Evolutionary conservation across 2,113 vertebrate species (phyloP).

Genomic region (Lampris megalopsis): DNA sequence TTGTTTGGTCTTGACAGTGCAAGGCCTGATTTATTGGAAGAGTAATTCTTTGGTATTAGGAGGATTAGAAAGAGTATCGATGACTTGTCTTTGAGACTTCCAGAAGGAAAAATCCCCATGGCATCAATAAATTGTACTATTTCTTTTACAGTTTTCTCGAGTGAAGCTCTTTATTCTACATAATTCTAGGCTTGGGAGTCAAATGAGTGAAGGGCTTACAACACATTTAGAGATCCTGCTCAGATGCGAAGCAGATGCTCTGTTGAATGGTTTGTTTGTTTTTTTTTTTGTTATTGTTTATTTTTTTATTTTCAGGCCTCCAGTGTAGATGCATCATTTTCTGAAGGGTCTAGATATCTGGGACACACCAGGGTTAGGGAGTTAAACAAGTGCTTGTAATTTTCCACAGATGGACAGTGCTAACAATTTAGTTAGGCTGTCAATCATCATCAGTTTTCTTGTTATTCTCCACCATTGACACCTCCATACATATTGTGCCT

Average conservation of each 20-base stretch:
- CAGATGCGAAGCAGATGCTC: slow-evolving; percentile 16
- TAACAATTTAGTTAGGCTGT: slow-evolving; percentile 34
- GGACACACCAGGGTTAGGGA: slow-evolving; percentile 45
- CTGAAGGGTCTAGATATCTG: slow-evolving; percentile 48
- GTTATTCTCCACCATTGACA: slow-evolving; percentile 13
- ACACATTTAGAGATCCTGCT: slow-evolving; percentile 19
- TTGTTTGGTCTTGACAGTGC: background rate
- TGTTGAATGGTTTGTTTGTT: slow-evolving; percentile 1
- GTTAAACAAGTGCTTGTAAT: slow-evolving; percentile 39
- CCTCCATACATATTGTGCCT: background rate
- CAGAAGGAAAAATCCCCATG: background rate
- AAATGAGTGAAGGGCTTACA: slow-evolving; percentile 31
- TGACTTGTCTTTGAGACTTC: background rate
- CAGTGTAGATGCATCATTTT: slow-evolving; percentile 34
- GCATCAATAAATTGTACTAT: slow-evolving; percentile 12
- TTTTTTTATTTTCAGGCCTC: slow-evolving; percentile 46
- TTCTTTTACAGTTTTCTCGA: slow-evolving; percentile 21
- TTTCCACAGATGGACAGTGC: slow-evolving; percentile 36
- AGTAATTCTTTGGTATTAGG: slow-evolving; percentile 10
- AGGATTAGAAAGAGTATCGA: background rate
- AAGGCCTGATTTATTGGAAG: background rate
- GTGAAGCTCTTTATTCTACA: slow-evolving; percentile 32
- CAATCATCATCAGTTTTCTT: slow-evolving; percentile 20
- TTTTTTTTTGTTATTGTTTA: background rate
- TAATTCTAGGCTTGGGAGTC: slow-evolving; percentile 33